Percentiles rank a stretch among this genome's conserved stretches.
These are phyloP conservation scores for Antidorcas marsupialis DNA, from an alignment of 2,113 vertebrate species.

Conservation along the genomic window DNA sequence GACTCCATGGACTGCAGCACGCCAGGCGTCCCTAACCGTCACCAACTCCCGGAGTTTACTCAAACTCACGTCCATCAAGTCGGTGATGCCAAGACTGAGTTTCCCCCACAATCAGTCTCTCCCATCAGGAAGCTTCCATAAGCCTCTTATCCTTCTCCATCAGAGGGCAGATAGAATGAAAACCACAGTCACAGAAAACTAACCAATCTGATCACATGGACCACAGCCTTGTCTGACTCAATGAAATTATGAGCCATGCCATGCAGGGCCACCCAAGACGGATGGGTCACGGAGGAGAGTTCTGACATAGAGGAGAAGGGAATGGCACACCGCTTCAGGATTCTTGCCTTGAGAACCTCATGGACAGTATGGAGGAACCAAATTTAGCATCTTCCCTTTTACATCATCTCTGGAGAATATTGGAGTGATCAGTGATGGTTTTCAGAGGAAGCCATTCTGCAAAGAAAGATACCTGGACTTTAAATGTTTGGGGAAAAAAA, in stretches of 20 bases:
- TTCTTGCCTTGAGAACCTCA: neutral
- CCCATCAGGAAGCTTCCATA: neutral
- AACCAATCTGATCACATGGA: neutral
- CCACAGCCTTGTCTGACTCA: neutral
- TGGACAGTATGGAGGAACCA: neutral
- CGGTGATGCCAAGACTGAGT: neutral
- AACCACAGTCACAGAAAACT: neutral
- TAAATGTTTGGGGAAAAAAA: neutral
- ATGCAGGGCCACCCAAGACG: fast-evolving
- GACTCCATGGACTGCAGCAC: neutral
- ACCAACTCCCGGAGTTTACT: neutral
- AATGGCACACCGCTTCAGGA: neutral
- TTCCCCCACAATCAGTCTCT: neutral
- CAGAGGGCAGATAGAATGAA: neutral
- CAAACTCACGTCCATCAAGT: neutral
- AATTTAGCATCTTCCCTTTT: neutral
- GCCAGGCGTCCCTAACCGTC: neutral
- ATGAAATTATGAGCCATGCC: neutral
- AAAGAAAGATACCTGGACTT: neutral
- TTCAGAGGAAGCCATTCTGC: neutral
- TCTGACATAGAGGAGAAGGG: neutral
- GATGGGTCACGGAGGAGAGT: neutral
- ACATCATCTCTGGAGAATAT: neutral
- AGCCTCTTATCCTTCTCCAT: neutral
- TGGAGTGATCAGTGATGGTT: neutral